A percentile compares a stretch with the other conserved stretches of the same genome.
Evolutionary conservation across 2,888 invertebrate species (phyloP).

Genomic region (Sinhomidia bicolor): DNA sequence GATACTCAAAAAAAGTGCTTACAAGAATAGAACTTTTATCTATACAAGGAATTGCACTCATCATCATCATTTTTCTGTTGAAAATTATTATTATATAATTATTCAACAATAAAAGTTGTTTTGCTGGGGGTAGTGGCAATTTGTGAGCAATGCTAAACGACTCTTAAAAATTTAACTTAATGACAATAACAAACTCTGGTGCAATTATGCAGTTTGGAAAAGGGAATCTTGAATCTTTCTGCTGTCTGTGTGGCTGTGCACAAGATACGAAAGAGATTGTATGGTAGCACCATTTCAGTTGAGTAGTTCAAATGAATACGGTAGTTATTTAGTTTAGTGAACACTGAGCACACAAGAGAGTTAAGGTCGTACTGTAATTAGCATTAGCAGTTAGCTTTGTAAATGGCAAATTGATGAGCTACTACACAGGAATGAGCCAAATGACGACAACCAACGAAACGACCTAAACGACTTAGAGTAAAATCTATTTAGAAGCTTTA

Average conservation of each 20-base stretch:
- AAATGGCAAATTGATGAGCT: constrained; percentile 65
- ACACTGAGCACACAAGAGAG: not conserved
- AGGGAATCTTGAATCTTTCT: not conserved
- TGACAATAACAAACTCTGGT: not conserved
- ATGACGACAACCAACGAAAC: not conserved
- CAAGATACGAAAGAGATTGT: not conserved
- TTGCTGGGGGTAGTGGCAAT: not conserved
- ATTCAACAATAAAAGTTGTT: constrained; percentile 10
- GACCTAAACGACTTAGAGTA: constrained; percentile 42
- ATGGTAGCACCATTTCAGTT: not conserved
- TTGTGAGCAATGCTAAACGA: no score
- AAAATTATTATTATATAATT: not conserved
- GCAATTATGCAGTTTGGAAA: not conserved
- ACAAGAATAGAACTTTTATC: not conserved
- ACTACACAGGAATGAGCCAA: not conserved
- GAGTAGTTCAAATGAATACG: constrained; percentile 26
- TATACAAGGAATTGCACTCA: constrained; percentile 24
- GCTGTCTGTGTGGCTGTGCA: no score
- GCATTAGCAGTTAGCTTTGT: constrained; percentile 51
- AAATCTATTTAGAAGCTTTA: constrained; percentile 58
- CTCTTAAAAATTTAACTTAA: not conserved
- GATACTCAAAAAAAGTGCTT: no score
- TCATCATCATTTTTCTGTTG: not conserved
- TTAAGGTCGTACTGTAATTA: constrained; percentile 62
- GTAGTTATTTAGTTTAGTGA: not conserved